Evolutionary conservation across 2,113 vertebrate species (phyloP).

Genomic region (Felis catus): F.catus_Fca126_mat1.0 CM031419.1:35243501-35244000

Average conservation of each 20-base stretch:
- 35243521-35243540: conserved; percentile 39
- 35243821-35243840: conserved; percentile 86
- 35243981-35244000: not conserved
- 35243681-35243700: not conserved
- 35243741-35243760: conserved; percentile 84
- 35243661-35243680: not conserved
- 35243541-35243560: conserved; percentile 88
- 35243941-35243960: not conserved
- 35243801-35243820: conserved; percentile 84
- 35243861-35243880: not conserved
- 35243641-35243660: conserved; percentile 74
- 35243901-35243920: not conserved
- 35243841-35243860: conserved; percentile 85
- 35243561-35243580: conserved; percentile 77
- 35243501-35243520: not conserved
- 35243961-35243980: not conserved
- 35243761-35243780: conserved; percentile 84
- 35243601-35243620: conserved; percentile 79
- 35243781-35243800: conserved; percentile 84
- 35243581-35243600: conserved; percentile 84
- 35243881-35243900: not conserved
- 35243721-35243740: conserved; percentile 53
- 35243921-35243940: not conserved
- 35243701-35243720: not conserved
- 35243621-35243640: conserved; percentile 30